A percentile compares a stretch with the other conserved stretches of the same genome.
Evolutionary conservation across 2,797 vertebrate species (phyloP).

Genomic region (Sebastes cheni): DNA sequence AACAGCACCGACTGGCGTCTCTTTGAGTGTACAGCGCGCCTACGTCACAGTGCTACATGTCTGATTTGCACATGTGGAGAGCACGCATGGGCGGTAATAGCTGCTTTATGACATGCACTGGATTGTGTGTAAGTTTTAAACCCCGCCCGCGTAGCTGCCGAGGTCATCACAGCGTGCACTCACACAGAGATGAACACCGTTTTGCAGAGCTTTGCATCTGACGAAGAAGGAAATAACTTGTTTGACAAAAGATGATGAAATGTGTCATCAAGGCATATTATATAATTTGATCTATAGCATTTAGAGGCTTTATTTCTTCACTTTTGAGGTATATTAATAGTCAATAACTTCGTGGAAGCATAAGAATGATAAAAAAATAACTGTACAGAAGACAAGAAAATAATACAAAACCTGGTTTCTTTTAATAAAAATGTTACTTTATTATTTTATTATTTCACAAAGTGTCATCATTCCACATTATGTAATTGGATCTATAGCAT

Average conservation of each 20-base stretch:
- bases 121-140: not conserved
- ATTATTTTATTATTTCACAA: too few species aligned
- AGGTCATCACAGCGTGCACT: fast-evolving
- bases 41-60: slow-evolving; percentile 50
- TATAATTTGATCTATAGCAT: not conserved
- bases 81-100: not conserved
- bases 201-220: slow-evolving; percentile 63
- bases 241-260: slow-evolving; percentile 13
- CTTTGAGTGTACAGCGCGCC: slow-evolving; percentile 38
- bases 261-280: not conserved
- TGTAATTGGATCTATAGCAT: not conserved
- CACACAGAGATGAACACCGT: not conserved
- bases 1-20: slow-evolving; percentile 30
- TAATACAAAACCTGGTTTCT: not conserved
- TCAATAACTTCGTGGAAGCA: not conserved
- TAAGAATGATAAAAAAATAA: not conserved
- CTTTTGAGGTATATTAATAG: not conserved
- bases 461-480: not conserved
- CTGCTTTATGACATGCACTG: fast-evolving
- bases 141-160: slow-evolving; percentile 21
- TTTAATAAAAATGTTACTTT: not conserved
- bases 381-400: not conserved
- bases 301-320: not conserved
- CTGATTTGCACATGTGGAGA: fast-evolving
- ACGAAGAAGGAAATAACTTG: slow-evolving; percentile 5